Conservation (phyloP, 1,140 invertebrate genomes). For the Popillia japonica region DNA sequence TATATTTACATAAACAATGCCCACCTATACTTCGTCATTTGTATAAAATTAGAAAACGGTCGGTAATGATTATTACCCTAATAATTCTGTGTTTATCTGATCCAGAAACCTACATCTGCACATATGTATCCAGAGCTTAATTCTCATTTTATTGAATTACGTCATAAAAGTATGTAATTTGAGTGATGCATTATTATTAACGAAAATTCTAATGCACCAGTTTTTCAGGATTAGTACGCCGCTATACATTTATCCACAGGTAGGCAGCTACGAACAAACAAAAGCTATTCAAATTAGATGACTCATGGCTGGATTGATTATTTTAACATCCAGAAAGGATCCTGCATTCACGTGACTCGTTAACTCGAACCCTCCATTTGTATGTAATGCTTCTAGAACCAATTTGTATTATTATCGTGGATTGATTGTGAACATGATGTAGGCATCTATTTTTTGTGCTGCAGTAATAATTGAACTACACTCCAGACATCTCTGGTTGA, state of each 20-base stretch:
- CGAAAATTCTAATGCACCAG: too few species aligned
- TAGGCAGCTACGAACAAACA: neutral
- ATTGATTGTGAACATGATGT: neutral
- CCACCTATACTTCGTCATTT: neutral
- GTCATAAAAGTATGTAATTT: too few species aligned
- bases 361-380: constrained; percentile 14
- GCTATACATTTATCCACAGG: neutral
- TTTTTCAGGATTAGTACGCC: too few species aligned
- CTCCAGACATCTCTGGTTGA: neutral
- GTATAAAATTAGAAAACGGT: neutral
- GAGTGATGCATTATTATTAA: too few species aligned
- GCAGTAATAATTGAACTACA: neutral
- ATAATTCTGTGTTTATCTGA: neutral
- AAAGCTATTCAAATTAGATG: constrained; percentile 10
- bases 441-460: constrained; percentile 18
- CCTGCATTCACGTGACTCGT: neutral
- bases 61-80: neutral
- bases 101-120: neutral
- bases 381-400: constrained; percentile 10
- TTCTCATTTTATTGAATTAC: too few species aligned
- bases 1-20: constrained; percentile 19
- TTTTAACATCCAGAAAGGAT: neutral
- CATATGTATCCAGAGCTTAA: neutral
- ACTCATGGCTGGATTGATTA: neutral
- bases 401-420: constrained; percentile 14